Evolutionary conservation across 1,140 invertebrate species (phyloP), one percentile per base, ranked within the genome.

Genomic region (Drosophila nikananu): DNA sequence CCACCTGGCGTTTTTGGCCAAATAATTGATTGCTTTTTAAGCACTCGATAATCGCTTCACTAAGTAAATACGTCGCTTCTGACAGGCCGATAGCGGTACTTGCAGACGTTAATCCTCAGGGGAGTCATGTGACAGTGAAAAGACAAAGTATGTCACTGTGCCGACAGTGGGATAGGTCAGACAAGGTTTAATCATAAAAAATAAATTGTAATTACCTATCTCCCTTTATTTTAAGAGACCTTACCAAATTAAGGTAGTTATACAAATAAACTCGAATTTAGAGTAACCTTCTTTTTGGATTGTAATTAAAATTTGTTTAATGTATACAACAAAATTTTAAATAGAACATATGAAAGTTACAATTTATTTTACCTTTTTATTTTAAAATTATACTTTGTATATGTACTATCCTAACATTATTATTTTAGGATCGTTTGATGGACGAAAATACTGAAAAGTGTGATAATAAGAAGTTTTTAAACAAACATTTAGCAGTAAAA

Each of bases 1-100:
- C 23, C 67, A 73, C 55, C 63, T 49, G 46, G 37, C 21, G 10
- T 3, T 19, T 27, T 51, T 37, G 23, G 23, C 7, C 15, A 27
- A 30, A 46, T 73, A 51, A 73, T 17, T 61, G 55, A 73, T 73
- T 23, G 70, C 35, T 72, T 72, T 73, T 51, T 60, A 32, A 73
- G 67, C 41, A 30, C 12, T 41, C 42, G 19, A 25, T 51, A 60
- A 60, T 60, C 68, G 37, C n/a, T 27, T 13, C 37, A 55, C n/a
- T 59, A 41, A 19, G 46, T 49, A 25, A 49, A 39, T 42, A 35
- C 39, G 48, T n/a, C 42, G 13, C 27, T 19, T 23, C 39, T 55
- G 48, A 63, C 58, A 35, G 49, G 39, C 21, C 68, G 68, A 75
- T 75, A 75, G 48, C 65, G 3, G 30, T 17, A 9, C 5, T 12